Evolutionary conservation across 2,888 invertebrate genomes (phyloP).

Genomic region (Macrophya alboannulata): DNA sequence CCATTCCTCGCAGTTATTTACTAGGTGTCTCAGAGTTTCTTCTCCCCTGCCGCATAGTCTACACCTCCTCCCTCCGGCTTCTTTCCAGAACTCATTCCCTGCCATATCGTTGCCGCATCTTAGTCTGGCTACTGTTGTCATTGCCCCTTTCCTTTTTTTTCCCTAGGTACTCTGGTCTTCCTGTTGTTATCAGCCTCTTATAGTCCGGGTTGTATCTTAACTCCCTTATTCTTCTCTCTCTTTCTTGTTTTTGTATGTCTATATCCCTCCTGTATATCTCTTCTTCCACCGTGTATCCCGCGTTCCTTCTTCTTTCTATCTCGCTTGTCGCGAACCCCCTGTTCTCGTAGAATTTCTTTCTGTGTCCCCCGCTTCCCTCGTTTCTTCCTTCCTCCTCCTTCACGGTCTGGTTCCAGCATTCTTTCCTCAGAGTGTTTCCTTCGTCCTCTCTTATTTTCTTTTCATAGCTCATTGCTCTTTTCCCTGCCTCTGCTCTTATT

Average conservation of each 20-base stretch:
- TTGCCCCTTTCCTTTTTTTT: constrained; percentile 30
- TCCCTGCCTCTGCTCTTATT: constrained; percentile 13
- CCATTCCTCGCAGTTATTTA: no score
- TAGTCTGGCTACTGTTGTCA: constrained; percentile 17
- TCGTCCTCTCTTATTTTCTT: neutral
- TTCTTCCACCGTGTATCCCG: no score
- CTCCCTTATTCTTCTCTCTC: no score
- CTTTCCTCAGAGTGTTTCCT: neutral
- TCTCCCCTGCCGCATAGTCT: constrained; percentile 9
- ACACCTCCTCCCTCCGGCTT: constrained; percentile 5
- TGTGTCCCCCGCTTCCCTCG: constrained; percentile 31
- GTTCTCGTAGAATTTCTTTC: constrained; percentile 49
- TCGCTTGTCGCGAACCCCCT: constrained; percentile 54
- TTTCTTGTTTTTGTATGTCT: no score
- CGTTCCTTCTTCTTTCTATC: no score
- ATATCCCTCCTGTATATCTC: no score
- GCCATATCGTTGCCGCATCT: constrained; percentile 51
- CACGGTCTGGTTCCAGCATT: constrained; percentile 4
- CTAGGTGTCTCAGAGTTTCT: no score
- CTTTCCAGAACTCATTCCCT: constrained; percentile 31
- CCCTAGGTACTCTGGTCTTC: no score
- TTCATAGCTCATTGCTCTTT: neutral
- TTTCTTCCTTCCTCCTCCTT: neutral
- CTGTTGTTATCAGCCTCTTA: no score
- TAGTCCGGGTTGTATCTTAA: no score